Evolutionary conservation across 2,888 invertebrate species (phyloP).

Genomic region (Trachelus tabidus): DNA sequence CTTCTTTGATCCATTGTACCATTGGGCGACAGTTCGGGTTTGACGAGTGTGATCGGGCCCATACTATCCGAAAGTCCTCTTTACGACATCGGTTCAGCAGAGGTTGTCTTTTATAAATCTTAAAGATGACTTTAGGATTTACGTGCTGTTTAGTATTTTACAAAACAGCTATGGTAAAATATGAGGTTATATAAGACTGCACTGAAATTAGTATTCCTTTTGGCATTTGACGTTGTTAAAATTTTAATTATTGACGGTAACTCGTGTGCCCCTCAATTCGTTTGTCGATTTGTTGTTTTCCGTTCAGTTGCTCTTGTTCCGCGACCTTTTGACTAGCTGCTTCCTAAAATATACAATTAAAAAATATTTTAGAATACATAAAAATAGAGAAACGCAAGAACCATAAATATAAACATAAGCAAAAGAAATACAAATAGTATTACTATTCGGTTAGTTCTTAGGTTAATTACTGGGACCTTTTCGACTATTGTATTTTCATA

Average conservation of each 20-base stretch:
- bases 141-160: too few species aligned
- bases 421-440: neutral
- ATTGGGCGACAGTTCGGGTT: too few species aligned
- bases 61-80: too few species aligned
- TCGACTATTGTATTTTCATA: neutral
- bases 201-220: neutral
- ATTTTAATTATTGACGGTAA: conserved; percentile 37
- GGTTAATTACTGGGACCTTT: neutral
- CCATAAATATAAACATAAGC: neutral
- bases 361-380: neutral
- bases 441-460: too few species aligned
- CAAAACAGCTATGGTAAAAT: too few species aligned
- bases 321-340: conserved; percentile 69
- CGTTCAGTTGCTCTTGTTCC: conserved; percentile 46
- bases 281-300: conserved; percentile 56
- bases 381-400: neutral
- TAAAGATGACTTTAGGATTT: too few species aligned
- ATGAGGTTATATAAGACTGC: too few species aligned
- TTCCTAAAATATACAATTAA: conserved; percentile 68
- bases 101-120: too few species aligned
- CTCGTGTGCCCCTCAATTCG: conserved; percentile 54
- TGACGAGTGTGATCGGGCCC: too few species aligned
- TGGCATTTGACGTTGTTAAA: neutral
- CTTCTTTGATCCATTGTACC: too few species aligned
- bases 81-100: too few species aligned